Conservation (phyloP, 2,888 invertebrate genomes). For the Mimachlamys varia region DNA sequence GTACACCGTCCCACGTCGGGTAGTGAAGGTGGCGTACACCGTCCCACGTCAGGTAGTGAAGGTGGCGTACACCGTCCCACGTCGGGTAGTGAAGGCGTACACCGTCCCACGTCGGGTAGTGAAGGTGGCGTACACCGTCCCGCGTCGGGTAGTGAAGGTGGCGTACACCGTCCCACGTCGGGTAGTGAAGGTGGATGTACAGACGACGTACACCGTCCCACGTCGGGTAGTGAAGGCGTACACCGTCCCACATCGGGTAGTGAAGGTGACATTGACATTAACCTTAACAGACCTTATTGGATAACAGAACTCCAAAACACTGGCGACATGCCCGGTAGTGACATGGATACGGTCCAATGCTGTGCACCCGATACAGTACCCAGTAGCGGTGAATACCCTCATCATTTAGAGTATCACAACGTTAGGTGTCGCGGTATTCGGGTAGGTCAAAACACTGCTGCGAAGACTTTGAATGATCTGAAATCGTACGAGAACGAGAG, state of each 20-base stretch:
- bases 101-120: neutral
- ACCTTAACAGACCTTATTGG: neutral
- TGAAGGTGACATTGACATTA: constrained; percentile 11
- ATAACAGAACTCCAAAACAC: neutral
- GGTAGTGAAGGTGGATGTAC: neutral
- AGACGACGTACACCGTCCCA: neutral
- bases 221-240: too few species aligned
- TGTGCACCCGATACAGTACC: neutral
- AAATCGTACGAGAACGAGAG: neutral
- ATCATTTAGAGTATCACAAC: neutral
- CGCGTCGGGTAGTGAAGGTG: too few species aligned
- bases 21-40: neutral
- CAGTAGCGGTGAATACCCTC: neutral
- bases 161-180: neutral
- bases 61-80: neutral
- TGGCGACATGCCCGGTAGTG: neutral
- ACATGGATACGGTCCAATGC: neutral
- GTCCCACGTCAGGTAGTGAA: too few species aligned
- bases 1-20: neutral
- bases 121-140: neutral
- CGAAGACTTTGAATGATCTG: neutral
- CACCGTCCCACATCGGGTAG: too few species aligned
- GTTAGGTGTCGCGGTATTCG: neutral
- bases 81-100: neutral
- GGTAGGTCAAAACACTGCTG: neutral